Percentiles rank a stretch among this genome's conserved stretches.
phyloP scores from a whole-genome alignment of 1,140 invertebrate genomes.

The Papilio aristodemus region DNA sequence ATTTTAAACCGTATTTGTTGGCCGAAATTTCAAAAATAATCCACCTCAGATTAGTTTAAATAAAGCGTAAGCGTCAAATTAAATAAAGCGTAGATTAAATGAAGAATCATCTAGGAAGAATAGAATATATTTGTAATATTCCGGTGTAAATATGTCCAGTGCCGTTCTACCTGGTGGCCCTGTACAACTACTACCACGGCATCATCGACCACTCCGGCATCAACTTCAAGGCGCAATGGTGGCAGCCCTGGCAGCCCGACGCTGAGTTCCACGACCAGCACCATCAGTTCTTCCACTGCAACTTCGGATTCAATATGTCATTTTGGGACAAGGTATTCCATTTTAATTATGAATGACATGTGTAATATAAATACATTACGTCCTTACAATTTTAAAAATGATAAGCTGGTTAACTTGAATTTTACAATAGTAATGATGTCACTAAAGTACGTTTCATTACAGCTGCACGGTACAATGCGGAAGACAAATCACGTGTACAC shows the following conservation, averaged over 20 bases:
- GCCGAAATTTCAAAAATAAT: neutral
- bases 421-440: too few species aligned
- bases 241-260: slow-evolving; percentile 89
- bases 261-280: slow-evolving; percentile 89
- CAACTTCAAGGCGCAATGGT: slow-evolving; percentile 87
- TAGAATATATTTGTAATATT: too few species aligned
- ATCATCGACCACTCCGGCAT: slow-evolving; percentile 89
- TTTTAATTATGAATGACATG: slow-evolving; percentile 11
- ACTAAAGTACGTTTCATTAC: slow-evolving; percentile 33
- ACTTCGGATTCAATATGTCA: slow-evolving; percentile 87
- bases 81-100: too few species aligned
- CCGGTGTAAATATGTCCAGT: slow-evolving; percentile 76
- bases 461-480: slow-evolving; percentile 85
- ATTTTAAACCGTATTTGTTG: too few species aligned
- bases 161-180: slow-evolving; percentile 79
- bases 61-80: too few species aligned
- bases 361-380: too few species aligned
- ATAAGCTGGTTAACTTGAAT: too few species aligned
- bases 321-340: slow-evolving; percentile 84
- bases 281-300: slow-evolving; percentile 89
- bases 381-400: too few species aligned
- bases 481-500: slow-evolving; percentile 84
- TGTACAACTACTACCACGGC: slow-evolving; percentile 88
- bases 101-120: too few species aligned
- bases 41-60: neutral